A percentile compares a stretch with the other conserved stretches of the same genome.
These are phyloP conservation scores for Baccha elongata DNA, from an alignment of 2,888 invertebrate species.

Conservation along the genomic window DNA sequence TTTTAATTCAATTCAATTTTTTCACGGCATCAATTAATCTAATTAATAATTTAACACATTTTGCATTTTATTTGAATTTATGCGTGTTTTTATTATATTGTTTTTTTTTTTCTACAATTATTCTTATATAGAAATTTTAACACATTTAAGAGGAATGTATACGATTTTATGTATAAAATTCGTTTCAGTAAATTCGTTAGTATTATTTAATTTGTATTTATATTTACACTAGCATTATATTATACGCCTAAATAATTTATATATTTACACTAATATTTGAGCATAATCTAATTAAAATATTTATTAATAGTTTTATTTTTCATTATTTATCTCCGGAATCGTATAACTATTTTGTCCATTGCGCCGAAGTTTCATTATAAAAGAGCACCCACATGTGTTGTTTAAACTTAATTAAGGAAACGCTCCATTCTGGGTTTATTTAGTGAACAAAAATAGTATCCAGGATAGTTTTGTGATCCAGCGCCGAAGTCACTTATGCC, in stretches of 20 bases:
- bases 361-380: conserved; percentile 24
- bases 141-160: conserved; percentile 7
- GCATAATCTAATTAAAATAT: conserved; percentile 68
- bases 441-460: conserved; percentile 82
- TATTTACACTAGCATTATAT: conserved; percentile 62
- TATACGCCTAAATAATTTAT: conserved; percentile 38
- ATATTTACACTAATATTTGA: conserved; percentile 62
- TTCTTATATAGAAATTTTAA: conserved; percentile 11
- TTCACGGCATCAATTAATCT: conserved; percentile 4
- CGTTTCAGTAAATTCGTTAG: conserved; percentile 44
- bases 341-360: conserved; percentile 14
- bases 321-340: conserved; percentile 9
- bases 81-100: conserved; percentile 58
- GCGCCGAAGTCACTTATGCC: conserved; percentile 81
- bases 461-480: conserved; percentile 82
- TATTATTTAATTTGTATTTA: conserved; percentile 25
- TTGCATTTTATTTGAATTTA: conserved; percentile 65
- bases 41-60: conserved; percentile 46
- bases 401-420: conserved; percentile 76
- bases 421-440: conserved; percentile 81
- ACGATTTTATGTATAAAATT: conserved; percentile 54
- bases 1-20: neutral
- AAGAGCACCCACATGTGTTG: neutral
- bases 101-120: conserved; percentile 17
- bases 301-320: conserved; percentile 29